These are phyloP conservation scores for Chorisops tibialis DNA, from an alignment of 2,888 invertebrate genomes.

Conservation along the genomic window DNA sequence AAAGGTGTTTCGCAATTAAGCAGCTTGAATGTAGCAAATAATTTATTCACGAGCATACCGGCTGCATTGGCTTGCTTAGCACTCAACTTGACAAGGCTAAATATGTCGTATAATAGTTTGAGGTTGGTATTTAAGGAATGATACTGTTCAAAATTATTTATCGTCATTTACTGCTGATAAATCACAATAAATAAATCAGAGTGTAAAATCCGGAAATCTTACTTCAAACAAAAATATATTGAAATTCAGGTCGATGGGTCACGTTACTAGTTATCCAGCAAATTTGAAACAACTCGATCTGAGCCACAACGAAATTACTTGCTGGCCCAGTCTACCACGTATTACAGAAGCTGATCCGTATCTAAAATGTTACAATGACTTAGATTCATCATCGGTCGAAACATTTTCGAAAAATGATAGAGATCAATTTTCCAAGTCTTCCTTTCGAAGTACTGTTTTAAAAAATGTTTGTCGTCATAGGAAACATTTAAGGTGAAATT, in stretches of 20 bases:
- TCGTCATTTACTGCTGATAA: background rate
- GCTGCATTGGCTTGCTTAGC: constrained; percentile 86
- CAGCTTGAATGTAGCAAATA: constrained; percentile 84
- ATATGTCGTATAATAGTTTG: constrained; percentile 85
- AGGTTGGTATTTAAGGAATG: constrained; percentile 42
- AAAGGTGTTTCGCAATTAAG: constrained; percentile 63
- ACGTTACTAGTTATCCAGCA: constrained; percentile 85
- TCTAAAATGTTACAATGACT: constrained; percentile 65
- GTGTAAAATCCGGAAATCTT: no score
- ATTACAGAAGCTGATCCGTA: constrained; percentile 63
- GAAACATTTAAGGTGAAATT: constrained; percentile 66
- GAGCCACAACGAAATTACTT: constrained; percentile 85
- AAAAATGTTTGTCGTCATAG: constrained; percentile 81
- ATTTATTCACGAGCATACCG: constrained; percentile 84
- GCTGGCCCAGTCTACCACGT: constrained; percentile 84
- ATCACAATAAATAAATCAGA: no score
- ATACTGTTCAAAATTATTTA: background rate
- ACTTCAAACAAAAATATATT: background rate
- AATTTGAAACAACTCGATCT: constrained; percentile 88
- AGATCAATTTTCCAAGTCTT: constrained; percentile 39
- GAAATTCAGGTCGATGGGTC: constrained; percentile 67
- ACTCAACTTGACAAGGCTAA: constrained; percentile 78
- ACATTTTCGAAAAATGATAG: constrained; percentile 24
- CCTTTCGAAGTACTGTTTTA: constrained; percentile 69
- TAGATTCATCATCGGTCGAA: constrained; percentile 7